Base-by-base conservation (phyloP, 2,888 invertebrate species). In the Gasteruption jaculator region DNA sequence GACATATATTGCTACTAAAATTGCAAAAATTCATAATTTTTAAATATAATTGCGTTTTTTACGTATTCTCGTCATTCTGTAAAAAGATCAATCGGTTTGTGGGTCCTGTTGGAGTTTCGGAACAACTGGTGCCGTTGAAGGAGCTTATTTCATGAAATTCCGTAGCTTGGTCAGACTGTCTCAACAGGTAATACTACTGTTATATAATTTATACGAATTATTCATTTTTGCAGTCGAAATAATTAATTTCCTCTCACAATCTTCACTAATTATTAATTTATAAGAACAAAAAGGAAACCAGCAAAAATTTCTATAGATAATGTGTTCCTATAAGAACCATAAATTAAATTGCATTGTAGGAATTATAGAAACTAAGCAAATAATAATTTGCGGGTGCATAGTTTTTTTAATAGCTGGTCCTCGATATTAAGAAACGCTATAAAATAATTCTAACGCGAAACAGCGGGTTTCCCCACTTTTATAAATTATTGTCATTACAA, bases 41-140 rank as follows among this genome's bases (percentile, higher is more conserved):
- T 5, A 5, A 34, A 33, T 36, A 21, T 20, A 14, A 24, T 37
- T 33, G 10, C 15, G 31, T 30, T 22, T 26, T 19, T 36, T 7
- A 39, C 10, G 36, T 34, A 37, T 16, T n/a, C n/a, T 29, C 48
- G 38, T 48, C 53, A 18, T 39, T n/a, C n/a, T n/a, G n/a, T n/a
- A n/a, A 18, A n/a, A 63, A 86, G 95, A 96, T 77, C 96, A 96
- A 74, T 93, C 92, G 0, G 91, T 95, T 7, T 96, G 96, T 72
- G 96, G 96, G 0, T 94, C 93, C 0, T 96, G 95, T 60, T 95
- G 95, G 95, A 91, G 91, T 48, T 96, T 95, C 74, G 95, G 94
- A 16, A 92, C 94, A 0, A 85, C 90, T 43, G 95, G 95, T 6
- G 80, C 92, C 0, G 81, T 96, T 41, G 96, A 96, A 73, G 94